These are phyloP conservation scores for Drosophila chauvacae DNA, from an alignment of 1,140 invertebrate genomes.

Conservation along the genomic window DNA sequence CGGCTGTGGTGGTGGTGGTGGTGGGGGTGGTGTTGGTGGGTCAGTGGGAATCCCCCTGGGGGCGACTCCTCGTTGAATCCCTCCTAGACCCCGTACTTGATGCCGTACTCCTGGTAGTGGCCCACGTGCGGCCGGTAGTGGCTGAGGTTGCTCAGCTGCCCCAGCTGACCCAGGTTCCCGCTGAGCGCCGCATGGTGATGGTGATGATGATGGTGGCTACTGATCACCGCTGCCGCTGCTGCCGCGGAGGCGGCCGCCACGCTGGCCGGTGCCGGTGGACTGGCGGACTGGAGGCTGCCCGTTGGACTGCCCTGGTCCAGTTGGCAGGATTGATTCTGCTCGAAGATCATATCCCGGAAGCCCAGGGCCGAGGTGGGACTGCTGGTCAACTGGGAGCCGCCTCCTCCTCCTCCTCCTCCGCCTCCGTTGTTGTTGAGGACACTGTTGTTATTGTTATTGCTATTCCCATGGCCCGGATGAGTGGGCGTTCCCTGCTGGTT, in stretches of 20 bases:
- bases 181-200: constrained; percentile 80
- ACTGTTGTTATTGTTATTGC: constrained; percentile 45
- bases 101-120: constrained; percentile 84
- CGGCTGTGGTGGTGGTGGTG: constrained; percentile 2
- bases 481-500: constrained; percentile 65
- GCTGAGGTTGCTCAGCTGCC: constrained; percentile 79
- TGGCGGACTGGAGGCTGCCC: constrained; percentile 79
- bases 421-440: constrained; percentile 44
- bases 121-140: constrained; percentile 83
- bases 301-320: constrained; percentile 84
- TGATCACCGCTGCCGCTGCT: constrained; percentile 75
- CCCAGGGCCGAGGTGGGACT: constrained; percentile 73
- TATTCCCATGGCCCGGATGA: constrained; percentile 49
- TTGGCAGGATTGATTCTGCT: constrained; percentile 82
- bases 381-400: constrained; percentile 56
- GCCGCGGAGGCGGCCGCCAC: constrained; percentile 66
- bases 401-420: constrained; percentile 1
- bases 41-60: constrained; percentile 4
- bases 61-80: constrained; percentile 8
- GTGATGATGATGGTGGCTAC: constrained; percentile 78
- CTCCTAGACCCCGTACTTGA: constrained; percentile 83
- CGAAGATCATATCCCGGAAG: constrained; percentile 84
- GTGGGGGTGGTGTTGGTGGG: constrained; percentile 10
- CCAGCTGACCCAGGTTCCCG: constrained; percentile 79
- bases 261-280: constrained; percentile 68